Percentiles rank a stretch among this genome's conserved stretches.
Conservation (phyloP, 1,140 invertebrate species). For the Arion vulgaris region DNA sequence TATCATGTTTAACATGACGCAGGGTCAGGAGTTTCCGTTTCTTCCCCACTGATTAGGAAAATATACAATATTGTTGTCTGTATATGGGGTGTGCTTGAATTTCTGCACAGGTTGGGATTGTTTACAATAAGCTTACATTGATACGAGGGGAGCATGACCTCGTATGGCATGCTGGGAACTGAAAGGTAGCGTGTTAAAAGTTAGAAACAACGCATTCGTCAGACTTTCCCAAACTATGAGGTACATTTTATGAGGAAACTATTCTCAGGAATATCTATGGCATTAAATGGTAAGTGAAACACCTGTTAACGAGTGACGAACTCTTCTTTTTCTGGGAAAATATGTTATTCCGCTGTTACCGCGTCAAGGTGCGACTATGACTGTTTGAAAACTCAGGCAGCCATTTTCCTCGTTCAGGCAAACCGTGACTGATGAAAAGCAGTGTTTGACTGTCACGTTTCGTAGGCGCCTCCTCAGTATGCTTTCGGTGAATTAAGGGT, state of each 20-base stretch:
- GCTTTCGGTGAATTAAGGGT: not conserved
- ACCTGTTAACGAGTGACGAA: not conserved
- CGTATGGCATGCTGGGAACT: slow-evolving; percentile 43
- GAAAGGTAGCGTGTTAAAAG: slow-evolving; percentile 35
- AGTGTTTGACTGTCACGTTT: not conserved
- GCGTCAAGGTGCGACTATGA: not conserved
- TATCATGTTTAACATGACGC: not conserved
- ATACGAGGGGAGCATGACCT: slow-evolving; percentile 36
- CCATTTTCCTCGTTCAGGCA: not conserved
- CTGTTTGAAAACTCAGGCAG: not conserved
- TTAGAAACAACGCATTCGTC: slow-evolving; percentile 17
- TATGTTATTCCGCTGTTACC: not conserved
- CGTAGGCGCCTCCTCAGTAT: not conserved
- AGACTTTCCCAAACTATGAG: not conserved
- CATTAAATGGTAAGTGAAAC: not conserved
- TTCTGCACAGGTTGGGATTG: not conserved
- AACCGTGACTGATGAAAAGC: not conserved
- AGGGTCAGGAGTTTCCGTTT: not conserved
- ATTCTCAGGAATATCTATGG: not conserved
- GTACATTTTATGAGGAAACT: not conserved
- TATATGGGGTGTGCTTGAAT: not conserved
- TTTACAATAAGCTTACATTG: slow-evolving; percentile 34
- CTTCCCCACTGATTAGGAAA: not conserved
- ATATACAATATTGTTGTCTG: not conserved
- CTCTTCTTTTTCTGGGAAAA: not conserved